phyloP scores from a whole-genome alignment of 2,888 invertebrate species.

The Horisme vitalbata region DNA sequence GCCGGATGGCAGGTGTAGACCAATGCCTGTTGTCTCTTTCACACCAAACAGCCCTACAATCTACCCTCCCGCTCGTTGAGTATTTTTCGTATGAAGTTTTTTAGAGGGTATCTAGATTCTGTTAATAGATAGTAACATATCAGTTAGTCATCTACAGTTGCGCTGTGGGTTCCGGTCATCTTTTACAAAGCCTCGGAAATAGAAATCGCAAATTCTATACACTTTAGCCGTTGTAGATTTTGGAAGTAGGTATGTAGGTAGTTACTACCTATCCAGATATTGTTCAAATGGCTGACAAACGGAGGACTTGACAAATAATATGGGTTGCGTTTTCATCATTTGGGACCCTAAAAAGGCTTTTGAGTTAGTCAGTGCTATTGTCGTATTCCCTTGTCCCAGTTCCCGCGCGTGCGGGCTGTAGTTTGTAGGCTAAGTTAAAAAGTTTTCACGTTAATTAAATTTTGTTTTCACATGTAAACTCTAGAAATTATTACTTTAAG shows the following conservation, averaged over 20 bases:
- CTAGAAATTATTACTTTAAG: too few relatives aligned
- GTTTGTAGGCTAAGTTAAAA: conserved; percentile 39
- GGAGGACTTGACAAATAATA: too few relatives aligned
- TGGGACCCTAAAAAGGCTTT: conserved; percentile 65
- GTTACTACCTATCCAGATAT: too few relatives aligned
- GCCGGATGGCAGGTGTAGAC: conserved; percentile 73
- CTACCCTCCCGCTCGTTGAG: conserved; percentile 46
- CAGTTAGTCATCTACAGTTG: conserved; percentile 49
- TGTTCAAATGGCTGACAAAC: too few relatives aligned
- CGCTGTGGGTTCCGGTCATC: too few relatives aligned
- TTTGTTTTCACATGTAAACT: too few relatives aligned
- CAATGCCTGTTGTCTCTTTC: conserved; percentile 59
- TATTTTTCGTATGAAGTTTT: conserved; percentile 64
- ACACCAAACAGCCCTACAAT: conserved; percentile 40
- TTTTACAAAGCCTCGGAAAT: too few relatives aligned
- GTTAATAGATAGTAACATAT: conserved; percentile 38
- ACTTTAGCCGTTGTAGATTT: too few relatives aligned
- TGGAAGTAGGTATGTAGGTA: too few relatives aligned
- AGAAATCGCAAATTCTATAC: too few relatives aligned
- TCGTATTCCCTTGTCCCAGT: conserved; percentile 55
- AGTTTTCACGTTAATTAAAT: conserved; percentile 55
- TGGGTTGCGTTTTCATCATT: too few relatives aligned
- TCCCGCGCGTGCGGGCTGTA: not conserved
- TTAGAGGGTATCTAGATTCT: conserved; percentile 50
- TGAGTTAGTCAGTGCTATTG: conserved; percentile 53